A percentile compares a stretch with the other conserved stretches of the same genome.
phyloP scores from a whole-genome alignment of 1,140 invertebrate genomes.

The Caerostris extrusa region DNA sequence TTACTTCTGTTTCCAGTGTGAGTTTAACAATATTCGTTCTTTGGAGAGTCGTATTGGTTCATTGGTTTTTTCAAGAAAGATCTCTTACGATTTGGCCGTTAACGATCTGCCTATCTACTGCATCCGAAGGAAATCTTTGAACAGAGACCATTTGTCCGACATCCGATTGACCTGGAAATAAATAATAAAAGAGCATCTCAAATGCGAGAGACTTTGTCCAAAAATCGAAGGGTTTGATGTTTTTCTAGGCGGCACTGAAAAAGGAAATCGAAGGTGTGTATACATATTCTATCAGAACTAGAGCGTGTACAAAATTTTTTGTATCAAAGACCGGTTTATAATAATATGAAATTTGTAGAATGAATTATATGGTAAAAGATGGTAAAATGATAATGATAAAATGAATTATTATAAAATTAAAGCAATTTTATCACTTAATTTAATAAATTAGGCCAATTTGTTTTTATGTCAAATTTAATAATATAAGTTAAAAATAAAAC shows the following conservation, averaged over 20 bases:
- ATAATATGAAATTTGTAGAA: too few species aligned
- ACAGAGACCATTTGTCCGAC: conserved; percentile 17
- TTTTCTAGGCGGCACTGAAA: neutral
- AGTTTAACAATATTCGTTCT: conserved; percentile 3
- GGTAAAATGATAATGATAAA: too few species aligned
- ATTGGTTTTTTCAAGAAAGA: conserved; percentile 45
- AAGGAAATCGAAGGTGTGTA: neutral
- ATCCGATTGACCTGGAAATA: conserved; percentile 31
- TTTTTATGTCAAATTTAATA: too few species aligned
- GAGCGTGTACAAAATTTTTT: neutral
- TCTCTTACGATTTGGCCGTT: conserved; percentile 33
- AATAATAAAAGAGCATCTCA: conserved; percentile 26
- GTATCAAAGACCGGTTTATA: too few species aligned
- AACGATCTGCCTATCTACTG: neutral
- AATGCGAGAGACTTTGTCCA: neutral
- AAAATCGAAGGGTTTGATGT: conserved; percentile 23
- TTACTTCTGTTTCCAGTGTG: conserved; percentile 11
- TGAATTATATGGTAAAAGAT: too few species aligned
- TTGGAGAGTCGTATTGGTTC: conserved; percentile 22
- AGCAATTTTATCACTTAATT: too few species aligned
- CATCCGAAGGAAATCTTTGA: conserved; percentile 4
- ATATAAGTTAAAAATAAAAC: too few species aligned
- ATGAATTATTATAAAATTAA: too few species aligned
- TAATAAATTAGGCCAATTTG: too few species aligned
- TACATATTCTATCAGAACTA: neutral